phyloP scores from a whole-genome alignment of 2,888 invertebrate species.

The Sarcophaga caerulescens region DNA sequence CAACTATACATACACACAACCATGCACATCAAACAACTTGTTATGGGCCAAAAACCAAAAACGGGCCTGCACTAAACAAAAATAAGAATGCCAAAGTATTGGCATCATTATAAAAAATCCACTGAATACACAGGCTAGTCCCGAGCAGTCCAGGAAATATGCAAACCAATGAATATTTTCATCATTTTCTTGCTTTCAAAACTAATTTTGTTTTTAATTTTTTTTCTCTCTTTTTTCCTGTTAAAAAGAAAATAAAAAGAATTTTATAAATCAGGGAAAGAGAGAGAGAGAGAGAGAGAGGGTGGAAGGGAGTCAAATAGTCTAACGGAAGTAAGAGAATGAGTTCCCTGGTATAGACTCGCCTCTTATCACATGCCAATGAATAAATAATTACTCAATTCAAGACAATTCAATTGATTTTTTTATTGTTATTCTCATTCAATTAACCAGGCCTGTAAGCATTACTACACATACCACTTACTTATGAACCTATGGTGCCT shows the following conservation, averaged over 20 bases:
- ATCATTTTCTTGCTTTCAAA: conserved; percentile 10
- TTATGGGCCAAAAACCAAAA: not conserved
- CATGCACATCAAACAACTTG: not conserved
- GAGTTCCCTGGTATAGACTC: not conserved
- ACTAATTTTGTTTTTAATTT: not conserved
- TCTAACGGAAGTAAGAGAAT: not conserved
- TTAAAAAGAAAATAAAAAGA: not conserved
- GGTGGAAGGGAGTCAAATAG: not conserved
- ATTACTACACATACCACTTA: not conserved
- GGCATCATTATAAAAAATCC: conserved; percentile 37
- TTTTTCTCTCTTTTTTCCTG: not conserved
- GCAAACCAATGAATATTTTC: conserved; percentile 36
- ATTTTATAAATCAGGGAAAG: not conserved
- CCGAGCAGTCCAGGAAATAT: conserved; percentile 11
- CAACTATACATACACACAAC: not conserved
- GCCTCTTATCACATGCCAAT: not conserved
- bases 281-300: no score
- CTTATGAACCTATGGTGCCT: not conserved
- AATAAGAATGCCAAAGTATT: not conserved
- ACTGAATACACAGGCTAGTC: not conserved
- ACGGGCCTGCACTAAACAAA: conserved; percentile 22
- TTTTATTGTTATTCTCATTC: not conserved
- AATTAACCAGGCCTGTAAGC: not conserved
- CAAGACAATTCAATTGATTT: not conserved
- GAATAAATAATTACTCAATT: not conserved